A percentile compares a stretch with the other conserved stretches of the same genome.
Conservation (phyloP, 2,888 invertebrate genomes). For the Holacanthella duospinosa region DNA sequence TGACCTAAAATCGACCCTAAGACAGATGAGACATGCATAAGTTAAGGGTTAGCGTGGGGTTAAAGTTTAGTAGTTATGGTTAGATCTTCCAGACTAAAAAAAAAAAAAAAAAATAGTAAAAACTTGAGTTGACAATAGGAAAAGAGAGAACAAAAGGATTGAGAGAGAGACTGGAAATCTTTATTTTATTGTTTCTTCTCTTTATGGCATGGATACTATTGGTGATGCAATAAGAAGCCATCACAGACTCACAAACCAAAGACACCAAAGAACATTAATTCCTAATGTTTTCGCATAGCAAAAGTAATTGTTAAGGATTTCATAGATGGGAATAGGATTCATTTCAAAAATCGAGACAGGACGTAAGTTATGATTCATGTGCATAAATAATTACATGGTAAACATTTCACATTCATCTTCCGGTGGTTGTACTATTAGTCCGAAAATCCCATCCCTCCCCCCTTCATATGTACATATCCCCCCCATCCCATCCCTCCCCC, state of each 20-base stretch:
- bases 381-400: slow-evolving; percentile 4
- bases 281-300: neutral
- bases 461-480: no score
- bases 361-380: slow-evolving; percentile 1
- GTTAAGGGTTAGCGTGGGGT: no score
- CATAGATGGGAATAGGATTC: neutral
- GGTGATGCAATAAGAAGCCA: neutral
- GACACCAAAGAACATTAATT: neutral
- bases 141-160: neutral
- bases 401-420: neutral
- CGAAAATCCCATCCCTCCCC: no score
- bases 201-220: neutral
- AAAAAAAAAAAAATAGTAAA: neutral
- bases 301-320: neutral
- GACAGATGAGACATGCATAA: no score
- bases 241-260: neutral
- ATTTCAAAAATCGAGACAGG: no score
- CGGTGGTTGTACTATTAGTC: neutral
- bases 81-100: neutral
- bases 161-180: neutral
- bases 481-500: no score
- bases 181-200: neutral
- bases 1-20: no score
- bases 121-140: neutral
- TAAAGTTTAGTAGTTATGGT: neutral